These are phyloP conservation scores for Drosophila paramelanica DNA, from an alignment of 2,888 invertebrate genomes.

Conservation along the genomic window DNA sequence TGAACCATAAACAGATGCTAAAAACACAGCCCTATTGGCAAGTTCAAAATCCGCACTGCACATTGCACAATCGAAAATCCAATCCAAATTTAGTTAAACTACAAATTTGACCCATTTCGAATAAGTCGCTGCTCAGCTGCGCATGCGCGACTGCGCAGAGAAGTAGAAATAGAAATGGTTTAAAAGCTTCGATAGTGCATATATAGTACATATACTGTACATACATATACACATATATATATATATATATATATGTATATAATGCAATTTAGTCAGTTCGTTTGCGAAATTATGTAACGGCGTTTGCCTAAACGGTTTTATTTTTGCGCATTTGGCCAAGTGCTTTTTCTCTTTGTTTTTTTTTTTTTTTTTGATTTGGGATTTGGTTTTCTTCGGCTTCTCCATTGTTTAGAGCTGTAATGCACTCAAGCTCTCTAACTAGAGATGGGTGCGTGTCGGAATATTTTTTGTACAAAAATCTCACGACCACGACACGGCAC, in stretches of 20 bases:
- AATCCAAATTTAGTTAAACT: conserved; percentile 57
- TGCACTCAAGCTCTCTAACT: conserved; percentile 10
- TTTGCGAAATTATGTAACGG: conserved; percentile 69
- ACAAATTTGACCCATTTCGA: conserved; percentile 68
- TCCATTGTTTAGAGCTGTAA: conserved; percentile 26
- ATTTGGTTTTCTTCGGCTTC: conserved; percentile 10
- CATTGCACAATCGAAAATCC: conserved; percentile 53
- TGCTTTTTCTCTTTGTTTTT: conserved; percentile 33
- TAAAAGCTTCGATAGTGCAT: conserved; percentile 33
- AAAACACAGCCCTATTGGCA: conserved; percentile 28
- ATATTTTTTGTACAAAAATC: neutral
- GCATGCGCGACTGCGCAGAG: conserved; percentile 63
- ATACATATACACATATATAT: neutral
- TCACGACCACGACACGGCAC: too few species aligned
- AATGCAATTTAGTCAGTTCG: conserved; percentile 38
- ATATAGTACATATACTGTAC: conserved; percentile 10
- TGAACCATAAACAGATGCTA: conserved; percentile 18
- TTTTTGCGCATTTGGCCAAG: conserved; percentile 58
- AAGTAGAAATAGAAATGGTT: conserved; percentile 57
- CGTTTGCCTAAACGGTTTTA: conserved; percentile 70
- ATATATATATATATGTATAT: conserved; percentile 7
- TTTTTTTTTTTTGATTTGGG: conserved; percentile 9
- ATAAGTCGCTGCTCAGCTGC: conserved; percentile 58
- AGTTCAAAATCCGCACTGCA: conserved; percentile 21
- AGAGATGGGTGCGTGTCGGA: neutral